phyloP scores from a whole-genome alignment of 2,888 invertebrate genomes.

The Epinotia ramella region DNA sequence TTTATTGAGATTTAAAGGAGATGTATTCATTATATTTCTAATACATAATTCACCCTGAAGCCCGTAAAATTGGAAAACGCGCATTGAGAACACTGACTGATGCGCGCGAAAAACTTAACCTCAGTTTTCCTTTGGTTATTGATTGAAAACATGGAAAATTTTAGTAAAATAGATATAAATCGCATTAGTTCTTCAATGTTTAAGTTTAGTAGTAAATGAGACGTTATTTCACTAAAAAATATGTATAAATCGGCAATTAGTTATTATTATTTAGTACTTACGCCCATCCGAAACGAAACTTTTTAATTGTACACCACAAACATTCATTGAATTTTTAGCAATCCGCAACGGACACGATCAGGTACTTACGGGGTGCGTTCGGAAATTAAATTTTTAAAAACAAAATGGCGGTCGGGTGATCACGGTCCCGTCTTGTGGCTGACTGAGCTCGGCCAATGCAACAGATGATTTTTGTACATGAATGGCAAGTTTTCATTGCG shows the following conservation, averaged over 20 bases:
- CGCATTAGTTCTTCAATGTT: neutral
- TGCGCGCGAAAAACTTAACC: constrained; percentile 19
- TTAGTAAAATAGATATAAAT: neutral
- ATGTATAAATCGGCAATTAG: constrained; percentile 7
- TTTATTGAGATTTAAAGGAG: neutral
- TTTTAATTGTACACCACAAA: constrained; percentile 39
- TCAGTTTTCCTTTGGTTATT: neutral
- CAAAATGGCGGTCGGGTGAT: constrained; percentile 64
- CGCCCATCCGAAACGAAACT: constrained; percentile 32
- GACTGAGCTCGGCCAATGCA: constrained; percentile 70
- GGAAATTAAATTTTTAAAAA: constrained; percentile 56
- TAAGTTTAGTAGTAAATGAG: neutral
- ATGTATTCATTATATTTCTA: neutral
- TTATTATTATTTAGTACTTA: constrained; percentile 16
- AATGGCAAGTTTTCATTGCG: constrained; percentile 58
- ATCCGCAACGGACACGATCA: constrained; percentile 49
- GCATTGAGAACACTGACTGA: neutral
- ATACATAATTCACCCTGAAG: neutral
- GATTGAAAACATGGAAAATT: neutral
- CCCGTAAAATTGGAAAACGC: neutral
- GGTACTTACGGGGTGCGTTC: constrained; percentile 51
- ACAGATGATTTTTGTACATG: constrained; percentile 79
- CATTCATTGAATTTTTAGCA: constrained; percentile 44
- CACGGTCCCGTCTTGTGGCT: constrained; percentile 69
- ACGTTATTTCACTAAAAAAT: neutral